Evolutionary conservation across 1,140 invertebrate genomes (phyloP).

Genomic region (Platyscapa corneri): DNA sequence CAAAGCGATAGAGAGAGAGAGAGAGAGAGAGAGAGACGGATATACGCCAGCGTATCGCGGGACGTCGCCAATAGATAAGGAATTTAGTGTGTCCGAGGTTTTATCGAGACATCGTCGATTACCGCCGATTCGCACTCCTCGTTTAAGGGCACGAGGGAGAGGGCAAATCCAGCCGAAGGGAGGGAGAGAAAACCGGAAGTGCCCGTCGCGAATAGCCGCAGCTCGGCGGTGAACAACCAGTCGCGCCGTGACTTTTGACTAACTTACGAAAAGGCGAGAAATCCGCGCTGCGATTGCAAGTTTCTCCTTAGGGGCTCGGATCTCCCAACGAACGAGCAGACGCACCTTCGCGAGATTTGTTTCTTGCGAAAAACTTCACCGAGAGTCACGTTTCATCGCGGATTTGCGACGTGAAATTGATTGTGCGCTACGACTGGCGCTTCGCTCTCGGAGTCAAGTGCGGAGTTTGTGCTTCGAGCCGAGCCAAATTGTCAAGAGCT

Average conservation of each 20-base stretch:
- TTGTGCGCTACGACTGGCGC: no score
- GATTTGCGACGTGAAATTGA: background rate
- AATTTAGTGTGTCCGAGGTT: background rate
- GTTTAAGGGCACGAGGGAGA: background rate
- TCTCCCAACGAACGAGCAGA: background rate
- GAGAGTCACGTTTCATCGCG: background rate
- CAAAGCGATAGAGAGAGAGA: no score
- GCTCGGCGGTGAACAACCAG: background rate
- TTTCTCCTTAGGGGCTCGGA: background rate
- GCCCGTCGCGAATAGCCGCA: background rate
- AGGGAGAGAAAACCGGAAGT: constrained; percentile 35
- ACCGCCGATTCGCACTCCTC: background rate
- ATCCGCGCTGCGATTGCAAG: background rate
- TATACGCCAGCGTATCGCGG: no score
- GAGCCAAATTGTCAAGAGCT: no score
- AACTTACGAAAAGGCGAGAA: background rate
- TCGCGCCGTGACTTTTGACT: background rate
- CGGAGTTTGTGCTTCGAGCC: background rate
- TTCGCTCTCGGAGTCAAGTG: background rate
- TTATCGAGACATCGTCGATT: background rate
- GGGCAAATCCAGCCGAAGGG: background rate
- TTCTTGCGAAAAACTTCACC: background rate
- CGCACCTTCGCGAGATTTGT: background rate
- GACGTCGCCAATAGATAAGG: background rate
- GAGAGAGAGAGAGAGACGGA: background rate